Percentiles rank a stretch among this genome's conserved stretches.
phyloP scores from a whole-genome alignment of 2,888 invertebrate genomes.

The Oscheius sp. region DNA sequence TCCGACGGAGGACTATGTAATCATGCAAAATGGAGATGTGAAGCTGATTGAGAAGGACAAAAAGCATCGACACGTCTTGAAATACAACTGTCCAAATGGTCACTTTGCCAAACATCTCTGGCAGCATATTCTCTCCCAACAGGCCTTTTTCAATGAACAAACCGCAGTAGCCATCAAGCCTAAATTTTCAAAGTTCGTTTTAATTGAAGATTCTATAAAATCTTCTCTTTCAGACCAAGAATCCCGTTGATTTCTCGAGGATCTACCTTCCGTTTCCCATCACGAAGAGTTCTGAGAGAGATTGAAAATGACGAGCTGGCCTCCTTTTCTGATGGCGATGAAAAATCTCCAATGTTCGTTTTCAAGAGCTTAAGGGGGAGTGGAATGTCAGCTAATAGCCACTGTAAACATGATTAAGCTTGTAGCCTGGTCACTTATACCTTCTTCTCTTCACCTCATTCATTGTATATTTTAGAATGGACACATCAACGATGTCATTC shows the following conservation, averaged over 20 bases:
- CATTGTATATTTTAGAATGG: slow-evolving; percentile 18
- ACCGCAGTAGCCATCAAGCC: slow-evolving; percentile 56
- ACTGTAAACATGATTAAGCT: too few relatives aligned
- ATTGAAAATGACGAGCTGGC: slow-evolving; percentile 42
- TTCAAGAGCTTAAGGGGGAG: background rate
- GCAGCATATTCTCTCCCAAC: slow-evolving; percentile 96
- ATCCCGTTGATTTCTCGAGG: slow-evolving; percentile 63
- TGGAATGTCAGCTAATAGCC: too few relatives aligned
- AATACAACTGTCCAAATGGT: slow-evolving; percentile 91
- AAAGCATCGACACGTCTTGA: slow-evolving; percentile 75
- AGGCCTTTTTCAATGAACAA: slow-evolving; percentile 86
- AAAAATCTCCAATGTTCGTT: background rate
- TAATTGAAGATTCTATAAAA: too few relatives aligned
- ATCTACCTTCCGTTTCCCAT: slow-evolving; percentile 66
- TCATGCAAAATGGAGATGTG: slow-evolving; percentile 3
- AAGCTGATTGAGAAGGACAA: slow-evolving; percentile 3
- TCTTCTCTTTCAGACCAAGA: too few relatives aligned
- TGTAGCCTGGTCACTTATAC: background rate
- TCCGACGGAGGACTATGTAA: slow-evolving; percentile 65
- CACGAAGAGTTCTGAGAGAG: slow-evolving; percentile 60
- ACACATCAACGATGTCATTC: slow-evolving; percentile 34
- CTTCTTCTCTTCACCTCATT: background rate
- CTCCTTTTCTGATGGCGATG: slow-evolving; percentile 4
- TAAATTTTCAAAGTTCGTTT: slow-evolving; percentile 64
- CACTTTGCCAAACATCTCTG: slow-evolving; percentile 93